These are phyloP conservation scores for Holothuria scabra DNA, from an alignment of 53 echinoderm and acorn worm species.

Conservation along the genomic window DNA sequence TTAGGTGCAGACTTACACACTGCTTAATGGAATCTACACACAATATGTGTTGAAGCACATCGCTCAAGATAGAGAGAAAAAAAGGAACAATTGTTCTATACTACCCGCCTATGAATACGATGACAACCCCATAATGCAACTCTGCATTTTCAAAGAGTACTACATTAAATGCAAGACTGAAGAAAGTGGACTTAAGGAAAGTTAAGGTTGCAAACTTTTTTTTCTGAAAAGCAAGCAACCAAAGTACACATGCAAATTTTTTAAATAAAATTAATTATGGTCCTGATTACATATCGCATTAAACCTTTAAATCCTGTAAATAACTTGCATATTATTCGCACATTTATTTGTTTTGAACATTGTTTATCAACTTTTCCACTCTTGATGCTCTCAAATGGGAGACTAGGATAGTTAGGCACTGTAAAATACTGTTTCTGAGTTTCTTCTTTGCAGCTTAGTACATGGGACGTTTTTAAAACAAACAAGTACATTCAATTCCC, in stretches of 20 bases:
- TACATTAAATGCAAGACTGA: no score
- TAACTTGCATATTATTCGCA: constrained; percentile 50
- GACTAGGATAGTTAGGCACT: constrained; percentile 76
- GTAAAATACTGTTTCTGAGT: constrained; percentile 69
- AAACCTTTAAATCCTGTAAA: constrained; percentile 36
- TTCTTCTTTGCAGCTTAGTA: constrained; percentile 71
- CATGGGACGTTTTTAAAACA: constrained; percentile 57
- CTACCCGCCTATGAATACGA: no score
- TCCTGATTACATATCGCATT: constrained; percentile 49
- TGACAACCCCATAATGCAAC: no score
- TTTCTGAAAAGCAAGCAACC: constrained; percentile 1
- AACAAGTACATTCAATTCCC: constrained; percentile 46
- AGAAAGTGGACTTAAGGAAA: no score
- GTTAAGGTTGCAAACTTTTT: neutral
- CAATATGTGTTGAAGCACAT: no score
- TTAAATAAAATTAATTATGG: constrained; percentile 49
- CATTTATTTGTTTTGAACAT: constrained; percentile 34
- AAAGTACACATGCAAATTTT: constrained; percentile 28
- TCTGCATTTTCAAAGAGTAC: no score
- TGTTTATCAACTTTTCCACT: constrained; percentile 67
- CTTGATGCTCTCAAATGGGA: constrained; percentile 65
- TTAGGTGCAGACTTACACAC: neutral
- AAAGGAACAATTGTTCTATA: no score
- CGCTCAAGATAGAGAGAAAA: no score
- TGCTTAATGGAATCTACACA: no score